A percentile compares a stretch with the other conserved stretches of the same genome.
phyloP scores from a whole-genome alignment of 2,888 invertebrate species.

The Diploptera punctata region DNA sequence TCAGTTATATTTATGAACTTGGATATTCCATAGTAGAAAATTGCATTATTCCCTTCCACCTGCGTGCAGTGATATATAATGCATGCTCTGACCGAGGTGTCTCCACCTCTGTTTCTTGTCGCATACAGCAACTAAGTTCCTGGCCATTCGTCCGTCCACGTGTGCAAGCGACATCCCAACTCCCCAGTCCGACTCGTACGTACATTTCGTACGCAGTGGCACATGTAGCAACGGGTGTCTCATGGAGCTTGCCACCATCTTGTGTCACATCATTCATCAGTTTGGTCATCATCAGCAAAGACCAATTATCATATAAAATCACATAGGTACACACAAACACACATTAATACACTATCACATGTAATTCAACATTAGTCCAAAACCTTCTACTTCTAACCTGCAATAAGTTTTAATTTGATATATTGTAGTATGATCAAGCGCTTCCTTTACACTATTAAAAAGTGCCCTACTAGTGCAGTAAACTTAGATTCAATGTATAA shows the following conservation, averaged over 20 bases:
- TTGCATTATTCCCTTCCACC: neutral
- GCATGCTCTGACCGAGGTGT: conserved; percentile 26
- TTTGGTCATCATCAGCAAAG: conserved; percentile 4
- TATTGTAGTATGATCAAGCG: conserved; percentile 19
- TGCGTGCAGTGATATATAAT: conserved; percentile 16
- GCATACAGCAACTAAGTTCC: conserved; percentile 34
- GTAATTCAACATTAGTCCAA: neutral
- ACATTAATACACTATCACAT: neutral
- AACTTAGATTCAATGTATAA: too few species aligned
- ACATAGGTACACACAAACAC: neutral
- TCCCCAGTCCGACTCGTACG: conserved; percentile 21
- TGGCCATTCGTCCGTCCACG: conserved; percentile 25
- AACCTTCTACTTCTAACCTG: neutral
- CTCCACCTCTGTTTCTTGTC: conserved; percentile 32
- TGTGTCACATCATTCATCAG: conserved; percentile 28
- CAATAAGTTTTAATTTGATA: neutral
- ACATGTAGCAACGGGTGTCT: conserved; percentile 23
- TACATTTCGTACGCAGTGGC: conserved; percentile 14
- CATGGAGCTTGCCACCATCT: conserved; percentile 24
- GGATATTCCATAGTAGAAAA: too few species aligned
- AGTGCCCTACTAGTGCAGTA: too few species aligned
- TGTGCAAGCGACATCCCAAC: conserved; percentile 26
- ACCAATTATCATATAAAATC: neutral
- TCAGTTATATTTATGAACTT: too few species aligned
- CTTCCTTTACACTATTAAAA: too few species aligned